A percentile compares a stretch with the other conserved stretches of the same genome.
These are phyloP conservation scores for Willowsia nigromaculata DNA, from an alignment of 2,888 invertebrate species.

Conservation along the genomic window DNA sequence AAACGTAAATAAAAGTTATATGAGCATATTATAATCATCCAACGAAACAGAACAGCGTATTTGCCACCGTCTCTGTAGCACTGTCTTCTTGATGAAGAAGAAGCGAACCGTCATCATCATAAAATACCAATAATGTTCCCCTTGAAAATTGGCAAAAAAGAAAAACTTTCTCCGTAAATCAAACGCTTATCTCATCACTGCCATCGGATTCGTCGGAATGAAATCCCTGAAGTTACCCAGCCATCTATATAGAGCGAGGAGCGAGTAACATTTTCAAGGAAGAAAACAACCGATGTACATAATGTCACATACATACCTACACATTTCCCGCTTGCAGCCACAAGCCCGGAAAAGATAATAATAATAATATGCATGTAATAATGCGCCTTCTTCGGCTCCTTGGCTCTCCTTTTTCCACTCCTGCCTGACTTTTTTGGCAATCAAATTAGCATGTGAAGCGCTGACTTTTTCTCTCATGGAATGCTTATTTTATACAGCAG, in stretches of 20 bases:
- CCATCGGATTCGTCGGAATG: neutral
- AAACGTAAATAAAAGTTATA: too few species aligned
- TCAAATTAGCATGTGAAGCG: slow-evolving; percentile 29
- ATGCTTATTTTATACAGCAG: neutral
- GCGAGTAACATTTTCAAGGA: too few species aligned
- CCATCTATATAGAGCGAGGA: too few species aligned
- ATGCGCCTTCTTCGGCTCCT: neutral
- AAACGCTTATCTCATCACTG: slow-evolving; percentile 22
- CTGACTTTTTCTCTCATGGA: neutral
- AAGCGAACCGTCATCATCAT: slow-evolving; percentile 16
- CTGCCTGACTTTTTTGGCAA: neutral
- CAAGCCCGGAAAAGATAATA: neutral
- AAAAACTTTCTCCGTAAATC: slow-evolving; percentile 41
- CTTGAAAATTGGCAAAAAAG: neutral
- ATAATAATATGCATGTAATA: neutral
- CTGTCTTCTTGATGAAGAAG: neutral
- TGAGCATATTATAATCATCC: too few species aligned
- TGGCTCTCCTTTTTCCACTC: neutral
- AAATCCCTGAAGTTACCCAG: neutral
- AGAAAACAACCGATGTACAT: neutral
- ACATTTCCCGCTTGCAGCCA: neutral
- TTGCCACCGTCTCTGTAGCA: neutral
- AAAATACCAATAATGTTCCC: slow-evolving; percentile 19
- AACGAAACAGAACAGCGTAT: neutral
- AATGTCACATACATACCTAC: neutral